Percentiles rank a stretch among this genome's conserved stretches.
These are phyloP conservation scores for Lasioglossum baleicum DNA, from an alignment of 1,140 invertebrate species.

Conservation along the genomic window DNA sequence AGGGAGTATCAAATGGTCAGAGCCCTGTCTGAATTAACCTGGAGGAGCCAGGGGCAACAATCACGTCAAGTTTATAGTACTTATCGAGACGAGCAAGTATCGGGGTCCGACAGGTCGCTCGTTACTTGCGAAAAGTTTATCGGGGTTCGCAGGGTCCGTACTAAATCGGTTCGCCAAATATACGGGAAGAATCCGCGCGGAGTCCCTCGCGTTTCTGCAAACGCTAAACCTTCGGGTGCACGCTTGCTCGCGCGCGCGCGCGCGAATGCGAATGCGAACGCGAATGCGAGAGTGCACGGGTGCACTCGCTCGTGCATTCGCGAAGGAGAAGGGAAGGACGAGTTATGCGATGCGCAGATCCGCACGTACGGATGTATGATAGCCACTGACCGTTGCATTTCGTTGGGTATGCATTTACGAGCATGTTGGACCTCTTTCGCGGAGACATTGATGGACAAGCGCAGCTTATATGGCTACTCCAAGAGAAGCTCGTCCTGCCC, in stretches of 20 bases:
- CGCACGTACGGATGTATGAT: conserved; percentile 61
- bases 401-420: conserved; percentile 74
- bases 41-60: background rate
- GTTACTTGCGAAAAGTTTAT: conserved; percentile 24
- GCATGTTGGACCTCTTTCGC: conserved; percentile 72
- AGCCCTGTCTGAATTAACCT: background rate
- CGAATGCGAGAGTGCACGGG: background rate
- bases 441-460: conserved; percentile 80
- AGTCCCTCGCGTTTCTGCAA: conserved; percentile 6
- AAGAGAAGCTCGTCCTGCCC: conserved; percentile 61
- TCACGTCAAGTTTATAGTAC: background rate
- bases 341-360: conserved; percentile 61
- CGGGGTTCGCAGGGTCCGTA: background rate
- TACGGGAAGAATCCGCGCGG: conserved; percentile 4
- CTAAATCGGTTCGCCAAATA: conserved; percentile 30
- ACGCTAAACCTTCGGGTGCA: conserved; percentile 43
- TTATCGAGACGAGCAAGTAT: background rate
- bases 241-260: conserved; percentile 1
- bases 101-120: background rate
- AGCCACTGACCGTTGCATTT: conserved; percentile 70
- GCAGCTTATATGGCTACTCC: conserved; percentile 74
- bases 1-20: too few species aligned
- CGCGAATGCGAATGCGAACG: too few species aligned
- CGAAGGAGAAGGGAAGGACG: conserved; percentile 19
- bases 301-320: conserved; percentile 1